Evolutionary conservation across 2,888 invertebrate species (phyloP), one percentile per base, ranked within the genome.

Genomic region (Troilus luridus): DNA sequence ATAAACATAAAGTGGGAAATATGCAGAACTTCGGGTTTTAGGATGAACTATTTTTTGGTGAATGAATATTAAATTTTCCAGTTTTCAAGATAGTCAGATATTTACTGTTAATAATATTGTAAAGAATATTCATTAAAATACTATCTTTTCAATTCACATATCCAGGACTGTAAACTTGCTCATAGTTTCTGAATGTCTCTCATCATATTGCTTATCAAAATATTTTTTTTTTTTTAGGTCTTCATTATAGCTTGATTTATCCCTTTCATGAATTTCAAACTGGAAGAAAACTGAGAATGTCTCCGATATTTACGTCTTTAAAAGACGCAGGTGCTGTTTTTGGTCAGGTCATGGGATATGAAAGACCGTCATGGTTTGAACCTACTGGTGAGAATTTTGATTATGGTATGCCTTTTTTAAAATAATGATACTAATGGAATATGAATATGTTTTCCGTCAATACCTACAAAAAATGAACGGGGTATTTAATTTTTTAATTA

Each of bases 261-360:
- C 98, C 98, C 0, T 97, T 97, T 93, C 96, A 96, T 93, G 98
- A 98, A 94, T 99, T 98, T 93, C 95, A 96, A 93, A 98, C 97
- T 0, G 98, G 98, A 0, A 95, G 98, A 90, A 98, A 98, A 94
- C 95, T 99, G 24, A 95, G 99, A 90, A 97, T 98, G 96, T 99
- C 99, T 0, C 99, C 99, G 0, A 97, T 99, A 92, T 99, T 98
- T 95, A 98, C 98, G 0, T 97, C 98, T 92, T 95, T 99, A 24
- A 96, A 97, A 92, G 98, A 98, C 94, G 97, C 97, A 17, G 99
- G 99, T 0, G 99, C 98, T 0, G 97, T 98, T 11, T 99, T 99
- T 94, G 98, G 98, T 0, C 99, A 99, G 94, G 98, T 98, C 59
- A 99, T 99, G 98, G 99, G 99, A 0, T 99, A 99, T 94, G 99